Base-by-base conservation (phyloP, 2,113 vertebrate species). In the Octodon degus region DNA sequence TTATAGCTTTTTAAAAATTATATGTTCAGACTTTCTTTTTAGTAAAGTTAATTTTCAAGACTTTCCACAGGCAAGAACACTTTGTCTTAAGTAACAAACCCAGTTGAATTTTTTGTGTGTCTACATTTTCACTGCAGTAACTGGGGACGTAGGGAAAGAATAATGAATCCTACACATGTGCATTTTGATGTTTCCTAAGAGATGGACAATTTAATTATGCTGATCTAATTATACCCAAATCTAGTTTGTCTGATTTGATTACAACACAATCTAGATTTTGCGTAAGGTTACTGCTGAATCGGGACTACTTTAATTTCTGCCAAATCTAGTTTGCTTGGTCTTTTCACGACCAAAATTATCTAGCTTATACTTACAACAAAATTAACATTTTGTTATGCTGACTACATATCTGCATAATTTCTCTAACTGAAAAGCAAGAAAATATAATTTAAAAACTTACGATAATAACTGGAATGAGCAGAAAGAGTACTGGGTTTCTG, bases 221-320 rank as follows among this genome's bases (percentile, higher is more conserved):
- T 97, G 92, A 97, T 97, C 93, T 97, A 97, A 97, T 98, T 98
- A 97, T 92, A 24, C 90, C 90, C 92, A 97, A 97, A 97, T 95
- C 90, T 92, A 93, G 72, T 97, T 97, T 97, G 95, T 94, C 92
- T 97, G 96, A 97, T 97, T 95, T 98, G 93, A 97, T 98, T 97
- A 98, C 96, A 96, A 86, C 60, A 32, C 55, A 97, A 91, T 90
- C 96, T 95, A 90, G 86, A 84, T 95, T 97, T 96, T 97, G 96
- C 96, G 92, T 97, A 93, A 95, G 95, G 95, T 97, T 97, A 97
- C 95, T 97, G 97, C 97, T 98, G 97, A 97, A 97, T 97, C 2
- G 85, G 92, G 96, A 98, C 79, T 97, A 92, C 96, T 98, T 96
- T 95, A 95, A 97, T 97, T 97, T 98, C 96, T 95, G 92, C 72